Base-by-base conservation (phyloP, 2,113 vertebrate genomes). In the Pardalotus punctatus region DNA sequence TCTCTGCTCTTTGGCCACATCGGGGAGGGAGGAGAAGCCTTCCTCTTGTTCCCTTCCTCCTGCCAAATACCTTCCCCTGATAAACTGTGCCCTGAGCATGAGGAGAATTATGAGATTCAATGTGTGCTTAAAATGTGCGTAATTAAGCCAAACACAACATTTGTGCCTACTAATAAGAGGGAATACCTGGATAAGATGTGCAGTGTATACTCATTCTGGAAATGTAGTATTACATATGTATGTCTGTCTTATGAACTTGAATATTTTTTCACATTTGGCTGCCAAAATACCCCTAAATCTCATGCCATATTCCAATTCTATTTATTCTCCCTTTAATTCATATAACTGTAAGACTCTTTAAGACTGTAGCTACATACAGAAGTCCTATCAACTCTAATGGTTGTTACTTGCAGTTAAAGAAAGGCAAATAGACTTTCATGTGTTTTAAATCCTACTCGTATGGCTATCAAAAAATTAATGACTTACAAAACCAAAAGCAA, bases 391-490 rank as follows among this genome's bases (percentile, higher is more conserved):
- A 36, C 51, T 69, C 22, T 72, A 54, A 31, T 36, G 47, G 33
- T 33, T 73, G 69, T 67, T 81, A 53, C 65, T 81, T 31, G 36
- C 45, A 82, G 35, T 94, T 80, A 85, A 94, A 82, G 42, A 90
- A 91, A 94, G 54, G 45, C 70, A 93, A 91, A 81, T 56, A 87
- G 66, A 88, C 33, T 83, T 89, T 31, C 38, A 31, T 72, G 64
- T 90, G 48, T 93, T 94, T 94, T 87, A 94, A 94, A 87, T 94
- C 79, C 91, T 86, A 43, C 62, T 80, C 48, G 64, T 88, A 50
- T 77, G 67, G 45, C 56, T 90, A 85, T 77, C 86, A 93, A 72
- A 87, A 96, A 95, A 92, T 81, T 90, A 92, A 95, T 96, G 94
- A 82, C 89, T 95, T 96, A 76, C 14, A 92, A 91, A 94, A 71